Evolutionary conservation across 2,113 vertebrate species (phyloP), one percentile per base, ranked within the genome.

Genomic region (Rhinolophus sinicus): DNA sequence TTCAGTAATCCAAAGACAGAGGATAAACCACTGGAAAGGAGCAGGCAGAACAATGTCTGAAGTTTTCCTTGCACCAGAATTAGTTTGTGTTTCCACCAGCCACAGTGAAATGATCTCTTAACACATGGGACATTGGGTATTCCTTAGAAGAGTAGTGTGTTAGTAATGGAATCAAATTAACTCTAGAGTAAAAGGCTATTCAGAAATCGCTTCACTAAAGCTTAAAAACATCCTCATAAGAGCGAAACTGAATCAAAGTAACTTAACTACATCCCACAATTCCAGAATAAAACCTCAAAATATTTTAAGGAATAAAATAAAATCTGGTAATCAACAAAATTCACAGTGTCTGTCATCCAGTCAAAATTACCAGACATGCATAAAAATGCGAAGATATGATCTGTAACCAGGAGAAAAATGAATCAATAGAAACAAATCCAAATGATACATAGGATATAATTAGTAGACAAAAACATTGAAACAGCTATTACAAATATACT

Each of bases 221-320:
- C 21, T 65, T 86, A 30, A 82, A 76, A 76, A 30, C 12, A 40
- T 76, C 22, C 9, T 96, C 70, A 80, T 8, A 60, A 38, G 65
- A 14, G 11, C 14, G 15, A 80, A 54, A 54, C n/a, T 75, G 22
- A 35, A 83, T 95, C 5, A 7, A 38, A 38, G 19, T 75, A 67
- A 50, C 47, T 50, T 69, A 75, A 82, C 28, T 88, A 4, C 6
- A 10, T 78, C 58, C 30, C 24, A 54, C 28, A 73, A 84, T 90
- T 19, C 6, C 69, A 83, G 47, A 90, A 38, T 67, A 90, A 95
- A 78, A 9, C 54, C 22, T 81, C 40, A 80, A 40, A 75, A 85
- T 80, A 64, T n/a, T 89, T 89, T 60, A 94, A 83, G 26, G 30
- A 58, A 56, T 95, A 90, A 5, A 69, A 6, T 65, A 87, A 93